Conservation (phyloP, 2,797 vertebrate genomes). For the Sebastes kiyomatsui region DNA sequence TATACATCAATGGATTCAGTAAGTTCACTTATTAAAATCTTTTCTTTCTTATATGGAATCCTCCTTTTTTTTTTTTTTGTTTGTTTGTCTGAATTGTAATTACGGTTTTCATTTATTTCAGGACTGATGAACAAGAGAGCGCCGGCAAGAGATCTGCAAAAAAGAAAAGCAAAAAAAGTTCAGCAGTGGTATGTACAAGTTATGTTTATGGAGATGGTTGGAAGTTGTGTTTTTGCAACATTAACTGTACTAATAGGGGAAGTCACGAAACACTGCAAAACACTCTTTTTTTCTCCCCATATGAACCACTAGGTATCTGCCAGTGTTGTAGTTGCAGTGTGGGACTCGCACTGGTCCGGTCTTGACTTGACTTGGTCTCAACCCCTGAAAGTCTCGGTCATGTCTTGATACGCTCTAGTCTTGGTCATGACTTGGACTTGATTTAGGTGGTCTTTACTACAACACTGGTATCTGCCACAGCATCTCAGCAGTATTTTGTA, state of each 20-base stretch:
- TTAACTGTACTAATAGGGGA: background rate
- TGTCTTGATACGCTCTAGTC: too few species aligned
- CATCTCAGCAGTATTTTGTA: background rate
- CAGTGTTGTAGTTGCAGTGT: too few species aligned
- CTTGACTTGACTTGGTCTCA: too few species aligned
- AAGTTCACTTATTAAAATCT: slow-evolving; percentile 59
- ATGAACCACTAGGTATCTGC: background rate
- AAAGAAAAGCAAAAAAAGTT: slow-evolving; percentile 76
- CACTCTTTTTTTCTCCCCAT: background rate
- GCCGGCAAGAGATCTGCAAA: slow-evolving; percentile 72
- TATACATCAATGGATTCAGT: slow-evolving; percentile 86
- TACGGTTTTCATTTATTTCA: slow-evolving; percentile 37
- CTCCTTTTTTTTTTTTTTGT: background rate
- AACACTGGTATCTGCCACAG: background rate
- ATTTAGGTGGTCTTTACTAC: too few species aligned
- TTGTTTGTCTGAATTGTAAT: background rate
- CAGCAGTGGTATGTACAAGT: slow-evolving; percentile 60
- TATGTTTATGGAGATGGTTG: background rate
- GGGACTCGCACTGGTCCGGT: too few species aligned
- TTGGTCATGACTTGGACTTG: too few species aligned
- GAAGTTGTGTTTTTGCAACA: background rate
- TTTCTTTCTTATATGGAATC: background rate
- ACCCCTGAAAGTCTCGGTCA: too few species aligned
- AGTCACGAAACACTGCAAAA: background rate
- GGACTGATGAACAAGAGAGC: slow-evolving; percentile 70